Evolutionary conservation across 2,888 invertebrate genomes (phyloP), one percentile per base, ranked within the genome.

Genomic region (Andrena praecox): DNA sequence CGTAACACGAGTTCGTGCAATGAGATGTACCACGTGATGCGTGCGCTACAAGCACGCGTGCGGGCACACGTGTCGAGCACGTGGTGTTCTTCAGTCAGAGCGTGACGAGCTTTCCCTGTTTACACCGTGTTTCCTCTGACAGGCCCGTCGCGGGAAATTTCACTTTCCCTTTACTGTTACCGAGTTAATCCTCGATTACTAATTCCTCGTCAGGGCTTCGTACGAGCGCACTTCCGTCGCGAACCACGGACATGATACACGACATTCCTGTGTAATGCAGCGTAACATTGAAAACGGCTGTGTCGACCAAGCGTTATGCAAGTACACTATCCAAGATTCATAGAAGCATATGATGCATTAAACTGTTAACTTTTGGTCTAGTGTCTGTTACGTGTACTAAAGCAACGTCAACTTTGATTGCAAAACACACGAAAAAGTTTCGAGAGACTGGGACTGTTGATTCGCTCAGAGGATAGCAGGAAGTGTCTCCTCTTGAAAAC

Each of bases 1-100:
- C 87, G 87, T 87, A 77, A 86, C 87, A 74, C 77, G 82, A 80
- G 79, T 60, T 8, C 33, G 42, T 33, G 86, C 86, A 76, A 85
- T 62, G 71, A 67, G 83, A 81, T 77, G 76, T 59, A 70, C 24
- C 62, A 1, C 35, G 64, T 7, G 77, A 77, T n/a, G 67, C 67
- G 72, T 67, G 67, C 59, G 66, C 27, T 64, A 33, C 48, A 27
- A 33, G 48, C 50, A 71, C 88, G 81, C 68, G 85, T 79, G 86
- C 52, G 35, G 27, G 35, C 54, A 71, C 88, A 86, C 68, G 86
- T 84, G 86, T 69, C 71, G 59, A 78, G 60, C 87, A 88, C 80
- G 84, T 84, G 85, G 83, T n/a, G 52, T 60, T 62, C 69, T 66
- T 69, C 75, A 20, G 24, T 16, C 60, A 52, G 59, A 74, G 7